phyloP scores from a whole-genome alignment of 1,140 invertebrate genomes.

The Pectinophora gossypiella region DNA sequence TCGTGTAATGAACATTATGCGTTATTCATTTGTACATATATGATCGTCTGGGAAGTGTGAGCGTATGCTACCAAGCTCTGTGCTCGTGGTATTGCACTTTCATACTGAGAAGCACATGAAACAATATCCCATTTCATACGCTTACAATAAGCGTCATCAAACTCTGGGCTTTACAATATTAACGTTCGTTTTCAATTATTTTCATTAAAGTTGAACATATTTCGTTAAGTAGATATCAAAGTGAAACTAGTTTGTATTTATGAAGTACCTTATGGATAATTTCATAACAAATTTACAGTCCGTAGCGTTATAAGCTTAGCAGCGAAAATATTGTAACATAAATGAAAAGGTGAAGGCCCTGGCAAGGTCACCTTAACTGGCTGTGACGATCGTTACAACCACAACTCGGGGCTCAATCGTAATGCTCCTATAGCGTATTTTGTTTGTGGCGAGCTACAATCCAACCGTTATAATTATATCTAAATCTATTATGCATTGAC shows the following conservation, averaged over 20 bases:
- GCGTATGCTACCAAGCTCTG: conserved; percentile 70
- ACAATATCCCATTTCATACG: neutral
- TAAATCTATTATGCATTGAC: too few species aligned
- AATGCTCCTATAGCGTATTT: too few species aligned
- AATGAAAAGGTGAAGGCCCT: conserved; percentile 21
- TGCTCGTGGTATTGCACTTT: conserved; percentile 59
- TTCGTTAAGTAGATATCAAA: too few species aligned
- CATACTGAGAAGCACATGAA: conserved; percentile 61
- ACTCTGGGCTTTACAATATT: too few species aligned
- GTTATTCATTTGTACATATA: conserved; percentile 53
- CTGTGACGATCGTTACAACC: conserved; percentile 17
- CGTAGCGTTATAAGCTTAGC: conserved; percentile 8
- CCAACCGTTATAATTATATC: too few species aligned
- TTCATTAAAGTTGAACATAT: too few species aligned
- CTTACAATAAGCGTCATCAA: too few species aligned
- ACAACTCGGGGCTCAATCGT: conserved; percentile 7
- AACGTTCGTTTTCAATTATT: too few species aligned
- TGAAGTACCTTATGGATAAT: too few species aligned
- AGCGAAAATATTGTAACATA: conserved; percentile 21
- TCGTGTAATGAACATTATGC: conserved; percentile 59
- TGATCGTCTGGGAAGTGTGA: conserved; percentile 69
- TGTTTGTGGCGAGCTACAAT: too few species aligned
- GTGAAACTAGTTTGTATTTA: too few species aligned
- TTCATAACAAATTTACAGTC: neutral
- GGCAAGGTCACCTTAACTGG: conserved; percentile 19